Base-by-base conservation (phyloP, 2,797 vertebrate genomes). In the Trematomus bernacchii region DNA sequence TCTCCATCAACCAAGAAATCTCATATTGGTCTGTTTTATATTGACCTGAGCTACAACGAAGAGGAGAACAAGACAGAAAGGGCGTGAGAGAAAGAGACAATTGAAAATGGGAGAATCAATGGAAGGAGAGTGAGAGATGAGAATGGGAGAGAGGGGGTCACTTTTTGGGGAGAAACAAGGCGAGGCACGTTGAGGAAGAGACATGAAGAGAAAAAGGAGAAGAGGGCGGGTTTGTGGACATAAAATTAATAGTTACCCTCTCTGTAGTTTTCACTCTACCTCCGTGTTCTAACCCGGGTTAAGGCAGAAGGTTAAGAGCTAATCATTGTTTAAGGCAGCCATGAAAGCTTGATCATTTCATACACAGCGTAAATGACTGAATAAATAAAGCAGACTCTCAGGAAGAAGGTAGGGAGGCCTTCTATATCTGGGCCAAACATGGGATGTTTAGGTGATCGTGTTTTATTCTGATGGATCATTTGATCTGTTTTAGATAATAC, bases 1-100 rank as follows among this genome's bases (percentile, higher is more conserved):
- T 84, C 77, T 82, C 80, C 78, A 84, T 87, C 87, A 82, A 79
- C 48, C 58, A 23, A 73, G 66, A 76, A 74, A 89, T 82, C 70
- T 87, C 70, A 79, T 81, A 86, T 74, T 79, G 79, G 73, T 77
- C 64, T 47, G 68, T 46, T 59, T 65, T 75, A 55, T 84, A 76
- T 83, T 65, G 69, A 70, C 51, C 50, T 27, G 67, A 79, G 76
- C 54, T 47, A 47, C 75, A 43, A 70, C 5, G n/a, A 78, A 51
- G n/a, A 42, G 11, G 27, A 57, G 63, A 71, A 37, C 4, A 40
- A 76, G 70, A 65, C 14, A 37, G 60, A 73, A 60, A 21, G 58
- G 63, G 58, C 3, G 47, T 12, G 71, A 80, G 63, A 67, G 66
- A n/a, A 30, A 48, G 48, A 73, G 69, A 55, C 13, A 57, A 66